Evolutionary conservation across 2,888 invertebrate species (phyloP).

Genomic region (Nomada goodeniana): DNA sequence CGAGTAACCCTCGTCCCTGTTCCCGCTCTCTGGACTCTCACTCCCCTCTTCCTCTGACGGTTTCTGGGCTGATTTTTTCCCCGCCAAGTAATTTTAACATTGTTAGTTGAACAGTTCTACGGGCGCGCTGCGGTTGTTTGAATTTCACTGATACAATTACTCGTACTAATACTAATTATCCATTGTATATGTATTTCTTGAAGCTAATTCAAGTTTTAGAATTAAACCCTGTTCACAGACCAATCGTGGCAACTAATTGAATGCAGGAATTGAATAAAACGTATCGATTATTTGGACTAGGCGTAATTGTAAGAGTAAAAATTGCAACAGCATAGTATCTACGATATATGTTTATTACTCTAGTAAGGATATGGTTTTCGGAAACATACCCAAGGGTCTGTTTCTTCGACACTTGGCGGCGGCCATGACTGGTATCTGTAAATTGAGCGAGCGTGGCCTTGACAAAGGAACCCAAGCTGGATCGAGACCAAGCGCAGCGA

Average conservation of each 20-base stretch:
- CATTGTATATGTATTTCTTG: too few species aligned
- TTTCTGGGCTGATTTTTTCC: conserved; percentile 82
- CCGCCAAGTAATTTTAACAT: background rate
- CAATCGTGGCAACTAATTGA: too few species aligned
- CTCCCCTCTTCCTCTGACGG: conserved; percentile 89
- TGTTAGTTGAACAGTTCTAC: background rate
- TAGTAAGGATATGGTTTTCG: background rate
- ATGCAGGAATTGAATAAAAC: too few species aligned
- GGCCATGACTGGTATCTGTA: conserved; percentile 87
- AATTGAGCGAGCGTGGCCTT: conserved; percentile 89
- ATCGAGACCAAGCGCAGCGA: conserved; percentile 87
- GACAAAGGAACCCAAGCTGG: conserved; percentile 89
- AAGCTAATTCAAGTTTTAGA: too few species aligned
- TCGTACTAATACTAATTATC: too few species aligned
- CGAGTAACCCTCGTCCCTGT: conserved; percentile 93
- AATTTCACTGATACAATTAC: too few species aligned
- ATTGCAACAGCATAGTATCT: background rate
- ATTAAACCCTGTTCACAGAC: too few species aligned
- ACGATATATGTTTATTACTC: background rate
- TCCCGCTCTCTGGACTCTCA: conserved; percentile 91
- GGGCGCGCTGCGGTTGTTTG: background rate
- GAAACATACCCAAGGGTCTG: conserved; percentile 84
- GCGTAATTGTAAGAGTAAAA: background rate
- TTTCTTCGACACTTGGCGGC: conserved; percentile 84
- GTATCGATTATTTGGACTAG: too few species aligned